phyloP scores from a whole-genome alignment of 2,113 vertebrate genomes.

The Entomyzon cyanotis region DNA sequence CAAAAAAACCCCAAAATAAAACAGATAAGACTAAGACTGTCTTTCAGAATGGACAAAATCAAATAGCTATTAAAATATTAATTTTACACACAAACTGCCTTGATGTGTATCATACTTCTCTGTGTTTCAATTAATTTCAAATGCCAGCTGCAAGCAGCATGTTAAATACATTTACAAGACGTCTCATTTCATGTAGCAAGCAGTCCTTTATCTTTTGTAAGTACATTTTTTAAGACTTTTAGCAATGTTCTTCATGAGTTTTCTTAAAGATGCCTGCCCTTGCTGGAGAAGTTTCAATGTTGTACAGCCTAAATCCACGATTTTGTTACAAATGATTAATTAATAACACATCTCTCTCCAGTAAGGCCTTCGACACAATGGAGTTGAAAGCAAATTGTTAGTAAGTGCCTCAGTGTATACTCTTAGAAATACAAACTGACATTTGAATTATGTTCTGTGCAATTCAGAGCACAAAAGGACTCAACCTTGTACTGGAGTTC shows the following conservation, averaged over 20 bases:
- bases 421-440: background rate
- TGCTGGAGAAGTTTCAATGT: background rate
- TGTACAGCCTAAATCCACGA: background rate
- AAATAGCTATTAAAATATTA: background rate
- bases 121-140: slow-evolving; percentile 10
- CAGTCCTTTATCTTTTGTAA: slow-evolving; percentile 8
- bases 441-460: background rate
- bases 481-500: background rate
- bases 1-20: background rate
- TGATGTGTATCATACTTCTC: background rate
- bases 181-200: background rate
- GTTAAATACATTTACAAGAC: slow-evolving; percentile 34
- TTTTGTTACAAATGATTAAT: slow-evolving; percentile 8
- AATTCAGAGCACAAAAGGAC: background rate
- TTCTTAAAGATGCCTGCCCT: background rate
- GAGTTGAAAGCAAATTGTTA: background rate
- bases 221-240: background rate
- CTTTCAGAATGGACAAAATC: background rate
- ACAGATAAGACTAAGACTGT: background rate
- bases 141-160: slow-evolving; percentile 2
- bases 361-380: background rate
- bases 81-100: background rate
- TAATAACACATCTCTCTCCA: background rate
- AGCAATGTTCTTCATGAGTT: background rate
- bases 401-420: background rate